Evolutionary conservation across 2,113 vertebrate genomes (phyloP).

Genomic region (Ursus arctos): DNA sequence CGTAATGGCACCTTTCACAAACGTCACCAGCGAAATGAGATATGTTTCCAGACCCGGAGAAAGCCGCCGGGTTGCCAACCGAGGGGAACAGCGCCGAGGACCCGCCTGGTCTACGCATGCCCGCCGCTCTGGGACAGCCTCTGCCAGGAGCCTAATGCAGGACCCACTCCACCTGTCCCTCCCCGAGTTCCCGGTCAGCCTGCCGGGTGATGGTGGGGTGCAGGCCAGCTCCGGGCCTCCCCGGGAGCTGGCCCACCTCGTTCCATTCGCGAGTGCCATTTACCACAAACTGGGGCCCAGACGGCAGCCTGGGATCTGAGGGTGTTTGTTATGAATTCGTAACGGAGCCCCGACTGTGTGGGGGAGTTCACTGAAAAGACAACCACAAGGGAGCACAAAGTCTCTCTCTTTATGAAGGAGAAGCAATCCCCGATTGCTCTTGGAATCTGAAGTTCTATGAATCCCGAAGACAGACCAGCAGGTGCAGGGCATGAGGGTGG

Average conservation of each 20-base stretch:
- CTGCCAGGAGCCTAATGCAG: rapidly evolving
- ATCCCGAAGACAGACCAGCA: neutral
- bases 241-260: rapidly evolving
- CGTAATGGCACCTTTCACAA: neutral
- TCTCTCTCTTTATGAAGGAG: neutral
- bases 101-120: rapidly evolving
- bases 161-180: rapidly evolving
- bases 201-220: rapidly evolving
- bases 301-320: neutral
- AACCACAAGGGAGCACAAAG: neutral
- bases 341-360: neutral
- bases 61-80: too few species aligned
- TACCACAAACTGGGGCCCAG: neutral
- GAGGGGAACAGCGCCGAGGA: rapidly evolving
- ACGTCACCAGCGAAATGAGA: neutral
- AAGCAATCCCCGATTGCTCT: neutral
- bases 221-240: neutral
- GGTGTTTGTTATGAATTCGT: neutral
- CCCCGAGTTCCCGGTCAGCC: rapidly evolving
- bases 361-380: constrained; percentile 41
- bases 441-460: neutral
- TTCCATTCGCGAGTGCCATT: neutral
- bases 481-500: neutral
- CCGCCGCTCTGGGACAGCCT: neutral
- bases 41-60: neutral